These are phyloP conservation scores for Cheirogaleus medius DNA, from an alignment of 2,113 vertebrate genomes.

Conservation along the genomic window DNA sequence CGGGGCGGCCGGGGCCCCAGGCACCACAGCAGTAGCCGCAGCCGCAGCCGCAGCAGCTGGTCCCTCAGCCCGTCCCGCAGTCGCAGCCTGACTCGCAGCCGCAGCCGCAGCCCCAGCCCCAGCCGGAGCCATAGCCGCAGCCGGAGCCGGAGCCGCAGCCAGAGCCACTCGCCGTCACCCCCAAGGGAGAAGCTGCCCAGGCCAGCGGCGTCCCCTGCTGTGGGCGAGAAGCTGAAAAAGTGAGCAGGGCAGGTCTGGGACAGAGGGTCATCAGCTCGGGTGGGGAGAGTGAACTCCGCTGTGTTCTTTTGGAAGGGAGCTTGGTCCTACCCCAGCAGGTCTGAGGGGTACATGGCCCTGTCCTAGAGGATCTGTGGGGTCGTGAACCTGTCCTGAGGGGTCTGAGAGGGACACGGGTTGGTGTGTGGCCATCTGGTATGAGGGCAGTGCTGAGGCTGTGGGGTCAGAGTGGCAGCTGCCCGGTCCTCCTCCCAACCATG, in stretches of 20 bases:
- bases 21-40: constrained; percentile 85
- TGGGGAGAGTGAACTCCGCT: background rate
- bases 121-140: constrained; percentile 84
- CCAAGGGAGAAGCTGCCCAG: constrained; percentile 83
- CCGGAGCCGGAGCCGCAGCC: constrained; percentile 84
- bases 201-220: constrained; percentile 80
- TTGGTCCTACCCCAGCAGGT: background rate
- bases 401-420: no score
- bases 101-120: constrained; percentile 82
- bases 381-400: background rate
- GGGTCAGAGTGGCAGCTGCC: background rate
- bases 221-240: constrained; percentile 97
- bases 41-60: constrained; percentile 88
- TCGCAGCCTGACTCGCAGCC: constrained; percentile 84
- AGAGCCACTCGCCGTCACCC: constrained; percentile 87
- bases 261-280: accelerated
- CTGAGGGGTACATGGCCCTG: background rate
- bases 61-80: constrained; percentile 85
- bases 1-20: constrained; percentile 83
- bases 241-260: constrained; percentile 72
- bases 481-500: background rate
- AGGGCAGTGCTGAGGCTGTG: background rate
- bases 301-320: background rate
- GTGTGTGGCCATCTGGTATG: no score
- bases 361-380: background rate